Base-by-base conservation (phyloP, 2,113 vertebrate species). In the Nerophis lumbriciformis region DNA sequence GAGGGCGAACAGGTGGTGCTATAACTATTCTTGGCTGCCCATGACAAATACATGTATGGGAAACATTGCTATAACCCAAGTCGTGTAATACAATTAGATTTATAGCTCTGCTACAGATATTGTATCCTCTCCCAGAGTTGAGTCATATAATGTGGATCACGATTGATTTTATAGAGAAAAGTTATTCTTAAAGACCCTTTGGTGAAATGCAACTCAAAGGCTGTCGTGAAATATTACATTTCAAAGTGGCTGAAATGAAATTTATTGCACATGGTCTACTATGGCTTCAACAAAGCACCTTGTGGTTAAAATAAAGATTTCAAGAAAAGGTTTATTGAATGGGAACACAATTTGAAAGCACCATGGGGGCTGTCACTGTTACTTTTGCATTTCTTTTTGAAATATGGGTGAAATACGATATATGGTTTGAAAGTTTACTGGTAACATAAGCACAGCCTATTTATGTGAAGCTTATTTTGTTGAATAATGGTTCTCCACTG, bases 221-320 rank as follows among this genome's bases (percentile, higher is more conserved):
- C 37, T 59, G 65, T 69, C 60, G 65, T 90, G 89, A 90, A 87
- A 88, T 89, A 89, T 77, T 73, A 82, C 72, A 51, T 58, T 82
- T 83, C 75, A 85, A 19, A 90, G 88, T 79, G 85, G 69, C 70
- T 68, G 48, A 88, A 89, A 90, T 87, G 83, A 88, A 78, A 85
- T 89, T 88, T 88, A 81, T 69, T 75, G 76, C 87, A 88, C 82
- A 74, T 88, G 87, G 86, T 85, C 76, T 69, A 76, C 28, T 64
- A 81, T 83, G 85, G 84, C 72, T 82, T 83, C 63, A 84, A 77
- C 69, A 28, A 3, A 28, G 2, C 73, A 59, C 77, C 81, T 79
- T 84, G 82, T 86, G 86, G 87, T 13, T 47, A 9, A 52, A 52
- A 52, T 52, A 11, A 12, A 9, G 11, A 4, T 19, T 9, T 16